A percentile compares a stretch with the other conserved stretches of the same genome.
Conservation (phyloP, 1,140 invertebrate species). For the Drosophila watanabei region DNA sequence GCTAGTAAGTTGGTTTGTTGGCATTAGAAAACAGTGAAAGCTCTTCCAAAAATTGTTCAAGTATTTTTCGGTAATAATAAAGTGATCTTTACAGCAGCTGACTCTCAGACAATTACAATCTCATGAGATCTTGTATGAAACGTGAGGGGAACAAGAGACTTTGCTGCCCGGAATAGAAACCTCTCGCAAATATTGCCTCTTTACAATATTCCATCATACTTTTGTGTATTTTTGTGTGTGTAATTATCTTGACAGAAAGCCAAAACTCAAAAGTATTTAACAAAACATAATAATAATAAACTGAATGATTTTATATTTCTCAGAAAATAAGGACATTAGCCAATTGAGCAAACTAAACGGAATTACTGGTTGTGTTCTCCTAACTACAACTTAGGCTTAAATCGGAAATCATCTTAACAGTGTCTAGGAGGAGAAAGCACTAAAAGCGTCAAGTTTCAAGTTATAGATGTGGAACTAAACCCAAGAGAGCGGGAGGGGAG, state of each 20-base stretch:
- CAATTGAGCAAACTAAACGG: constrained; percentile 48
- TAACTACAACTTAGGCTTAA: constrained; percentile 56
- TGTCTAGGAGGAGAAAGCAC: constrained; percentile 63
- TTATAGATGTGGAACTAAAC: constrained; percentile 36
- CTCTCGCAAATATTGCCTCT: constrained; percentile 31
- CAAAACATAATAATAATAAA: constrained; percentile 2
- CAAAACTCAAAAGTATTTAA: constrained; percentile 30
- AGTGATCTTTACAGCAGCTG: constrained; percentile 48
- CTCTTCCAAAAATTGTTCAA: constrained; percentile 61
- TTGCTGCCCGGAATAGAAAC: constrained; percentile 16
- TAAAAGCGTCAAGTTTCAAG: constrained; percentile 53
- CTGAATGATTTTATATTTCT: constrained; percentile 13
- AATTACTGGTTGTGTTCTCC: constrained; percentile 44
- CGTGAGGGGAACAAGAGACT: constrained; percentile 20
- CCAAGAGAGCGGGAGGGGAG: constrained; percentile 22
- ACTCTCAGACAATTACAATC: constrained; percentile 54
- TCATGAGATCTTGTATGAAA: constrained; percentile 32
- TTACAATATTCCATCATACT: constrained; percentile 39
- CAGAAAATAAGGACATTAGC: constrained; percentile 24
- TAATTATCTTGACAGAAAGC: constrained; percentile 62
- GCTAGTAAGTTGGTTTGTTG: constrained; percentile 30
- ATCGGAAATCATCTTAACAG: constrained; percentile 39
- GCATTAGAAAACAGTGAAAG: constrained; percentile 73
- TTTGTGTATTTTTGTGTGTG: constrained; percentile 73
- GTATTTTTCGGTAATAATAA: constrained; percentile 33